A percentile compares a stretch with the other conserved stretches of the same genome.
Evolutionary conservation across 2,888 invertebrate species (phyloP).

Genomic region (Acronicta alni): DNA sequence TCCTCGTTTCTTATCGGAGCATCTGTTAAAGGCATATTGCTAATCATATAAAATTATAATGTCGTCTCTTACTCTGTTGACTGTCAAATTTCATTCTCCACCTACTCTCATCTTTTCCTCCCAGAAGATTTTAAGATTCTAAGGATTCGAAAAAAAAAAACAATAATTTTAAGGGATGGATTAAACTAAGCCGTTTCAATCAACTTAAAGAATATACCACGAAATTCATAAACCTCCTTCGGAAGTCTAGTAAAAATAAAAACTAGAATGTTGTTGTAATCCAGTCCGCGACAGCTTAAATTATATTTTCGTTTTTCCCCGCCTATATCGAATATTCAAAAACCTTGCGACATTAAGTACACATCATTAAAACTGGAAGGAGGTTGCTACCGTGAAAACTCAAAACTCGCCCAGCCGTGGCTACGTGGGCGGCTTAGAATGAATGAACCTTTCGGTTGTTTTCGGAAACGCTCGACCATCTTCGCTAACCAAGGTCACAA

Average conservation of each 20-base stretch:
- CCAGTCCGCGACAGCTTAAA: background rate
- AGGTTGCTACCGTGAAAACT: conserved; percentile 54
- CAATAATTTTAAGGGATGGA: too few relatives aligned
- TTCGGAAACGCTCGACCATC: conserved; percentile 76
- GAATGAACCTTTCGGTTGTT: conserved; percentile 80
- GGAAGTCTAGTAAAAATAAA: too few relatives aligned
- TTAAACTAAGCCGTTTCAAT: background rate
- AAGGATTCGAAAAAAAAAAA: too few relatives aligned
- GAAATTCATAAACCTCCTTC: too few relatives aligned
- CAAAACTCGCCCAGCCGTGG: conserved; percentile 59
- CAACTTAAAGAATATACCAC: too few relatives aligned
- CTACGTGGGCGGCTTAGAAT: conserved; percentile 70
- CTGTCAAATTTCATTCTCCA: background rate
- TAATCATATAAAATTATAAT: background rate
- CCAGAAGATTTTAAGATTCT: too few relatives aligned
- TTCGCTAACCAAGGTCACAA: conserved; percentile 79
- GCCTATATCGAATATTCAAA: conserved; percentile 44
- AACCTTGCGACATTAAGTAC: conserved; percentile 54
- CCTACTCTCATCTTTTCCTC: background rate
- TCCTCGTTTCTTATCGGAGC: too few relatives aligned
- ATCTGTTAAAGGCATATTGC: too few relatives aligned
- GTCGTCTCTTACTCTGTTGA: background rate
- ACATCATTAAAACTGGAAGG: conserved; percentile 64
- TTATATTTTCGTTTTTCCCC: conserved; percentile 3
- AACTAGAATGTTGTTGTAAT: background rate